Percentiles rank a stretch among this genome's conserved stretches.
These are phyloP conservation scores for Nothura maculosa DNA, from an alignment of 2,797 vertebrate species.

Conservation along the genomic window DNA sequence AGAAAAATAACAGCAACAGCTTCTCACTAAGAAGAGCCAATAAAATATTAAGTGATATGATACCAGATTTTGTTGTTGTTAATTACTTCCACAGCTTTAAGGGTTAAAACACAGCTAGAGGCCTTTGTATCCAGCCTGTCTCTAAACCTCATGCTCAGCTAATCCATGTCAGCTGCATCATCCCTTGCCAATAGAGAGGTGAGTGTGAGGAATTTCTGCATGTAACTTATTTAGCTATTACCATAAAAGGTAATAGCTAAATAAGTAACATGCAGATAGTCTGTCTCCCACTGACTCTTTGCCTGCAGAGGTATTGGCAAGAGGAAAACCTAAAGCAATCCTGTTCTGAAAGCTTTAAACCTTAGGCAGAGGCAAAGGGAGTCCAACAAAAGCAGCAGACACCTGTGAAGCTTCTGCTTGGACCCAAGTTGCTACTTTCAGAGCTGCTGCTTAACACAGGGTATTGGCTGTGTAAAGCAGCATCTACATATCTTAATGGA, in stretches of 20 bases:
- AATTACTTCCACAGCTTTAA: slow-evolving; percentile 20
- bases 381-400: background rate
- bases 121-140: background rate
- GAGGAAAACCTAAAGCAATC: background rate
- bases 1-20: background rate
- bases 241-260: slow-evolving; percentile 49
- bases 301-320: slow-evolving; percentile 21
- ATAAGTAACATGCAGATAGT: too few species aligned
- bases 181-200: slow-evolving; percentile 68
- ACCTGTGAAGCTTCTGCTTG: slow-evolving; percentile 11
- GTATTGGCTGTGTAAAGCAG: background rate
- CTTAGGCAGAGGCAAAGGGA: background rate
- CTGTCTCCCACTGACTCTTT: slow-evolving; percentile 36
- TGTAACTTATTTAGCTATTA: slow-evolving; percentile 58
- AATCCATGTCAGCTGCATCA: slow-evolving; percentile 70
- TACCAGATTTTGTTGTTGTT: background rate
- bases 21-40: background rate
- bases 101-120: slow-evolving; percentile 20
- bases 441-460: background rate
- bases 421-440: background rate
- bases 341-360: slow-evolving; percentile 26
- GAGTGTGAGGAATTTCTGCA: slow-evolving; percentile 60
- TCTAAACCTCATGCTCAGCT: slow-evolving; percentile 47
- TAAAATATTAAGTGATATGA: slow-evolving; percentile 1
- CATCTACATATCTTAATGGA: background rate